These are phyloP conservation scores for Alcedo atthis DNA, from an alignment of 2,797 vertebrate species.

Conservation along the genomic window DNA sequence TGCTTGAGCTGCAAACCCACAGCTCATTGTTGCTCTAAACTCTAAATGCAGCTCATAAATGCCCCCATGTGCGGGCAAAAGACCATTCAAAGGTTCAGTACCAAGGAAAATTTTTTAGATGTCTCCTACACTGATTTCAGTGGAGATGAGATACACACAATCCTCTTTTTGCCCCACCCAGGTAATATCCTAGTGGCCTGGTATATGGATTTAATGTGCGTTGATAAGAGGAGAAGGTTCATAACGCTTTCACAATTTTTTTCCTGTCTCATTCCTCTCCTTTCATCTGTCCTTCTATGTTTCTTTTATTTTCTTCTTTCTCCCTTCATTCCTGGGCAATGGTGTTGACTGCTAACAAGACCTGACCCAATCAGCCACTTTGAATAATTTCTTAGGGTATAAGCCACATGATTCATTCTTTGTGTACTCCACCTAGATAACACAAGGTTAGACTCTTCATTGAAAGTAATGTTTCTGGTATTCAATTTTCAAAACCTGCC, in stretches of 20 bases:
- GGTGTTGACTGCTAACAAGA: conserved; percentile 8
- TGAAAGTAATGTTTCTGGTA: conserved; percentile 7
- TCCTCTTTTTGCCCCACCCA: not conserved
- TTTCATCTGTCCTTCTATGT: conserved; percentile 60
- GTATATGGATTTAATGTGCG: not conserved
- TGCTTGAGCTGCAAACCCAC: not conserved
- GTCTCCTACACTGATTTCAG: not conserved
- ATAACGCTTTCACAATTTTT: conserved; percentile 18
- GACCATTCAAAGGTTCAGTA: not conserved
- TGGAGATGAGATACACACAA: not conserved
- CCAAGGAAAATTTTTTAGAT: not conserved
- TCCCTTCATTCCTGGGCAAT: not conserved
- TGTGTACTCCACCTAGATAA: not conserved
- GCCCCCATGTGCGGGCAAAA: not conserved
- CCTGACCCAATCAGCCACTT: not conserved
- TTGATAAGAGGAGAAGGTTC: not conserved
- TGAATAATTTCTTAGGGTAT: not conserved
- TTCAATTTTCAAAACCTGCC: conserved; percentile 11
- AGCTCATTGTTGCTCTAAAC: not conserved
- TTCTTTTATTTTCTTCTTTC: conserved; percentile 16
- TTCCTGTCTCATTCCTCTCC: not conserved
- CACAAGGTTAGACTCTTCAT: not conserved
- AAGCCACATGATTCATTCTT: not conserved
- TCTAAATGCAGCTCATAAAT: not conserved
- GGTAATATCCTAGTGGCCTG: not conserved